Evolutionary conservation across 2,113 vertebrate species (phyloP), one percentile per base, ranked within the genome.

Genomic region (Proterorhinus semilunaris): DNA sequence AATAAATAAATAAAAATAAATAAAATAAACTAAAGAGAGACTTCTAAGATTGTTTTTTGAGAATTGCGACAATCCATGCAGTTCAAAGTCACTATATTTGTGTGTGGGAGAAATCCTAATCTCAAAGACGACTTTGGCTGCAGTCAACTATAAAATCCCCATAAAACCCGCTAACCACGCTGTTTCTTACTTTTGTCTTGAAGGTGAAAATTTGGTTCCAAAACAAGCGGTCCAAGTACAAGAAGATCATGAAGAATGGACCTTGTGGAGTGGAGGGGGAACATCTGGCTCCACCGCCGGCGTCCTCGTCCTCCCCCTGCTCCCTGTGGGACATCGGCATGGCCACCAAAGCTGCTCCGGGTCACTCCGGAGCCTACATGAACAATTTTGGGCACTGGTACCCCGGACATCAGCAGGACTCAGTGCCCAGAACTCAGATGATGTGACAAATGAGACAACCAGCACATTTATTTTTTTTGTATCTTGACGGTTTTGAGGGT

Each of bases 121-220:
- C 27, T 36, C 3, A 36, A 36, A 36, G 27, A 36, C 27, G 27
- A 36, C 3, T 5, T 36, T 36, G 27, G 27, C 27, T 36, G 27
- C 27, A 4, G 27, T 36, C 27, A 5, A 10, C 45, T 54, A 13
- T n/a, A 10, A 16, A 45, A 10, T 10, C 27, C 11, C n/a, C 8
- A 15, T 64, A 17, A 49, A 8, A 17, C 66, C 2, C 67, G 53
- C 21, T 57, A 57, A 57, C 12, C 43, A n/a, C 8, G 15, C 9
- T 45, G 42, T 43, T 52, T 16, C 36, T 9, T 54, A 6, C 62
- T 62, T 27, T 10, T 58, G 8, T 65, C 62, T 27, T 77, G 0
- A 65, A 97, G 96, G 96, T 97, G 17, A 97, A 98, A 85, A 97
- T 98, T 83, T 97, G 96, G 95, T 97, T 98, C 90, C 91, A 92